Conservation (phyloP, 2,797 vertebrate species). For the Malacoraja senta region DNA sequence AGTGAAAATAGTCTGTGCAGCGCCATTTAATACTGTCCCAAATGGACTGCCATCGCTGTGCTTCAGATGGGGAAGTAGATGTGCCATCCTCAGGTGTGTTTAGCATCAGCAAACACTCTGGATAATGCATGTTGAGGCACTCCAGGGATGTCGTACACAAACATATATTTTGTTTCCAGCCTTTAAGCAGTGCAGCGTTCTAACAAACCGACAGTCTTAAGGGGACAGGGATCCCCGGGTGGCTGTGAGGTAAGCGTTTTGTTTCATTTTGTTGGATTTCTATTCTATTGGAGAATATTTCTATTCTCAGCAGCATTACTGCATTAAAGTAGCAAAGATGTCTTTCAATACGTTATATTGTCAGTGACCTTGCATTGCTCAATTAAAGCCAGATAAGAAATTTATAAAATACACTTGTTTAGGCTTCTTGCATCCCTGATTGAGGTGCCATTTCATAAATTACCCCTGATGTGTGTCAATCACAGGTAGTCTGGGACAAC, state of each 20-base stretch:
- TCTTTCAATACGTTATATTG: not conserved
- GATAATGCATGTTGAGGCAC: slow-evolving; percentile 24
- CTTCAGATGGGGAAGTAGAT: slow-evolving; percentile 32
- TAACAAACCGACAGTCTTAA: slow-evolving; percentile 17
- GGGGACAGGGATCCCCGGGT: not conserved
- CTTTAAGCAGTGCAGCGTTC: slow-evolving; percentile 33
- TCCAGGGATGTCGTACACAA: slow-evolving; percentile 19
- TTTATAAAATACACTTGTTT: not conserved
- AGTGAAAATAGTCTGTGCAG: slow-evolving; percentile 21
- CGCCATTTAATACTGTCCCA: slow-evolving; percentile 34
- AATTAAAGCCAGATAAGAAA: not conserved
- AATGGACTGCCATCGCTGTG: not conserved
- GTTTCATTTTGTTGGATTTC: slow-evolving; percentile 15
- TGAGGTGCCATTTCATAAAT: not conserved
- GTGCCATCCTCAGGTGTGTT: slow-evolving; percentile 32
- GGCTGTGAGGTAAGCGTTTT: slow-evolving; percentile 32
- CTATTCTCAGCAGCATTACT: not conserved
- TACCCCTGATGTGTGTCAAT: not conserved
- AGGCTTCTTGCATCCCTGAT: not conserved
- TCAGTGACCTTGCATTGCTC: not conserved
- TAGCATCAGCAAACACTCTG: slow-evolving; percentile 10
- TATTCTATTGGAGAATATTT: not conserved
- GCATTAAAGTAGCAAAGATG: not conserved
- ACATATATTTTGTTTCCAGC: slow-evolving; percentile 37
- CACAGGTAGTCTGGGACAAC: not conserved